Evolutionary conservation across 1,140 invertebrate genomes (phyloP), one percentile per base, ranked within the genome.

Genomic region (Drosophila mojavensis): DNA sequence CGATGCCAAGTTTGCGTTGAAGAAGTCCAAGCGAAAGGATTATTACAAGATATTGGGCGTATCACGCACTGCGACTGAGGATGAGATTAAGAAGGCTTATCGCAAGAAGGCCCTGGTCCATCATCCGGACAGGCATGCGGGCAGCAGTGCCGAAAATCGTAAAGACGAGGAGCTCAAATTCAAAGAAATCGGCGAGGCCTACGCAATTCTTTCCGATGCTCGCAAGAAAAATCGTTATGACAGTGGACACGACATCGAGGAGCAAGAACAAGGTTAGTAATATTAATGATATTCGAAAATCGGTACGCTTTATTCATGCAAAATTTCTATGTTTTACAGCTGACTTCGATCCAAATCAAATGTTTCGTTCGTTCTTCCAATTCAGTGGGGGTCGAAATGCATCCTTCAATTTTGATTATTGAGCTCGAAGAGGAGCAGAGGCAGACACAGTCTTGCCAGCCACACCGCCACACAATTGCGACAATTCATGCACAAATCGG

Each of bases 131-230:
- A 95, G 97, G 39, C 98, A 99, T 93, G 95, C 97, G 10, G 96
- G 95, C 93, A 97, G 97, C 28, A 94, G 96, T 2, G 96, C 97
- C 56, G 94, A 93, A 3, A 96, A 97, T 85, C 96, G 97, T 64
- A 96, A 96, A 80, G 97, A 98, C 84, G 97, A 99, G 92, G 98
- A 99, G 93, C 95, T 96, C 70, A 98, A 97, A 83, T 99, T 99
- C 93, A 99, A 99, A 93, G 98, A 99, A 93, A 95, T 99, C 17
- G 98, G 98, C 20, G 98, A 99, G 93, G 98, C 98, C 0, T 99
- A 99, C 92, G 97, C 97, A 54, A 95, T 99, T 73, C 94, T 99
- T 33, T 98, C 97, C 13, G 98, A 99, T 94, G 95, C 96, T 0
- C 97, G 97, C 79, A 99, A 99, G 93, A 95, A 97, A 78, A 94